Evolutionary conservation across 92 coral and sea anemone species (phyloP), one percentile per base, ranked within the genome.

Genomic region (Actinostola sp.): DNA sequence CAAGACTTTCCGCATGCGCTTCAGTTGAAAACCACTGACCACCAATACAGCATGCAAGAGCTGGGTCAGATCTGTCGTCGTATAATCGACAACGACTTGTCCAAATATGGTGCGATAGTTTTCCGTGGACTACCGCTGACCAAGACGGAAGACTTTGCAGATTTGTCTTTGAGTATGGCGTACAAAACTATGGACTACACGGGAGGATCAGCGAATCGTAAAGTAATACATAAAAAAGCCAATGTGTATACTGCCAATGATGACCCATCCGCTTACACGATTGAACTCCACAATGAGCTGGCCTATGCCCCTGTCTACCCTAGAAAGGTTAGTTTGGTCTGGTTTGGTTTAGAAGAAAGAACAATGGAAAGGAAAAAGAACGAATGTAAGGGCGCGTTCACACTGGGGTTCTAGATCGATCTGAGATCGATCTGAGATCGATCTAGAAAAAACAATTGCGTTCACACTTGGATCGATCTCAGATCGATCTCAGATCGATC

Each of bases 281-380:
- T 92, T 38, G 97, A 89, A 45, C 70, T 56, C 2, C 97, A 92
- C 63, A 92, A 89, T 72, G 97, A 92, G 68, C 80, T 92, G 97
- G 95, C 97, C 7, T 89, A 92, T 66, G 81, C 84, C 81, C 97
- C 86, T 38, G 63, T 67, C 50, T 89, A 88, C 76, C 96, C 97
- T 0, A 41, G 84, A 25, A 62, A 89, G 96, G 97, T 92, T 63
- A 67, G 85, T n/a, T n/a, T n/a, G n/a, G n/a, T n/a, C n/a, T n/a
- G n/a, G n/a, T n/a, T n/a, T n/a, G n/a, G n/a, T n/a, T n/a, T n/a
- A n/a, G n/a, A n/a, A n/a, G n/a, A n/a, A n/a, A n/a, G n/a, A 50
- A 14, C n/a, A 6, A 21, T 14, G 6, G 24, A 50, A 11, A 50
- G n/a, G 7, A 50, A 21, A 14, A n/a, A n/a, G n/a, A n/a, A n/a